These are phyloP conservation scores for Cherax destructor DNA, from an alignment of 1,140 invertebrate genomes.

Conservation along the genomic window DNA sequence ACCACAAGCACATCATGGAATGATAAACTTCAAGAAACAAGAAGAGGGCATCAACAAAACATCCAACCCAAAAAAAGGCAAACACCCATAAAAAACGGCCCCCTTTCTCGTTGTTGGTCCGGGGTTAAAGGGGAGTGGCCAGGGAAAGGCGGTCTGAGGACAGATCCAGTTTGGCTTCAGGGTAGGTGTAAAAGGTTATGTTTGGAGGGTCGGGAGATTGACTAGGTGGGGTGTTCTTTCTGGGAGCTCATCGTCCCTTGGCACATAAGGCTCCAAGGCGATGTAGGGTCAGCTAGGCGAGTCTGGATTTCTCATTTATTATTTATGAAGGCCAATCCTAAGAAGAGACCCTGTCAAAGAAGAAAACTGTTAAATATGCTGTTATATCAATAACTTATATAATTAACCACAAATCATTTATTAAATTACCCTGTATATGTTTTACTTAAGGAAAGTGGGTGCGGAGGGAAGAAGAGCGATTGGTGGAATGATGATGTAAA, in stretches of 20 bases:
- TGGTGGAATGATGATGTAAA: too few species aligned
- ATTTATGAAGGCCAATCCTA: conserved; percentile 46
- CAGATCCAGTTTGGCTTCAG: not conserved
- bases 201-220: conserved; percentile 29
- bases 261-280: conserved; percentile 58
- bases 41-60: conserved; percentile 39
- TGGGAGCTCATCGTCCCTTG: conserved; percentile 59
- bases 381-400: not conserved
- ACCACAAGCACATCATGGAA: conserved; percentile 27
- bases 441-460: too few species aligned
- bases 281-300: conserved; percentile 51
- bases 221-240: conserved; percentile 67
- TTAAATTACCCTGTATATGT: too few species aligned
- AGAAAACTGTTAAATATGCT: not conserved
- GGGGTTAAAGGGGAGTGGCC: conserved; percentile 9
- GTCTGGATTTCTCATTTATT: conserved; percentile 53
- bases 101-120: conserved; percentile 54
- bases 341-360: conserved; percentile 40
- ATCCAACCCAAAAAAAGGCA: conserved; percentile 35
- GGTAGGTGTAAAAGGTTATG: not conserved
- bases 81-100: conserved; percentile 22
- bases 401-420: too few species aligned
- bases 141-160: conserved; percentile 27
- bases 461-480: too few species aligned
- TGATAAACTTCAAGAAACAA: conserved; percentile 26